A percentile compares a stretch with the other conserved stretches of the same genome.
Conservation (phyloP, 2,113 vertebrate species). For the Ciconia stormi region DNA sequence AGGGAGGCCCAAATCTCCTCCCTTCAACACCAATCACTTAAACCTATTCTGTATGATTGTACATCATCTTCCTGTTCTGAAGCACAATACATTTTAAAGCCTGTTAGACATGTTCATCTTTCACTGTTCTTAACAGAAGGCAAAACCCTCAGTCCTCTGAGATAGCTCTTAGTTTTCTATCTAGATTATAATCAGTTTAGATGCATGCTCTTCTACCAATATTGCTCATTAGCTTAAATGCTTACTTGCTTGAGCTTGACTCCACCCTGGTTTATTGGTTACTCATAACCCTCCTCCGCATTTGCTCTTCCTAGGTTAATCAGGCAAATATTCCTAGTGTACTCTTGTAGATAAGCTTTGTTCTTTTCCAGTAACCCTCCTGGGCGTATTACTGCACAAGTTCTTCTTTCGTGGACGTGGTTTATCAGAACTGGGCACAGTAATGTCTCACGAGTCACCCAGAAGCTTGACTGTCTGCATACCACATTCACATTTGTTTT, state of each 20-base stretch:
- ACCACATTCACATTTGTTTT: background rate
- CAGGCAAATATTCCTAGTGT: background rate
- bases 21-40: background rate
- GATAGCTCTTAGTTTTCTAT: background rate
- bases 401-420: background rate
- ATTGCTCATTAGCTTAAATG: background rate
- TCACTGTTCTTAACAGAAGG: background rate
- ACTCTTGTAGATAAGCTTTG: background rate
- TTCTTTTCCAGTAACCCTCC: background rate
- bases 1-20: background rate
- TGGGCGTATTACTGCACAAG: background rate
- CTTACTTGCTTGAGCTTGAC: background rate
- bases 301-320: background rate
- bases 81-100: background rate
- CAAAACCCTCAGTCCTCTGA: background rate
- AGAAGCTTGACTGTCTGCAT: background rate
- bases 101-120: background rate
- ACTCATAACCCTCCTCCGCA: background rate
- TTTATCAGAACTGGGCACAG: background rate
- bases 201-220: background rate
- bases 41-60: background rate
- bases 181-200: background rate
- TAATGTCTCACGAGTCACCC: background rate
- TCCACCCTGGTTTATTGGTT: background rate
- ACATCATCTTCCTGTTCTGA: background rate